Base-by-base conservation (phyloP, 1,140 invertebrate genomes). In the Bombus ignitus region DNA sequence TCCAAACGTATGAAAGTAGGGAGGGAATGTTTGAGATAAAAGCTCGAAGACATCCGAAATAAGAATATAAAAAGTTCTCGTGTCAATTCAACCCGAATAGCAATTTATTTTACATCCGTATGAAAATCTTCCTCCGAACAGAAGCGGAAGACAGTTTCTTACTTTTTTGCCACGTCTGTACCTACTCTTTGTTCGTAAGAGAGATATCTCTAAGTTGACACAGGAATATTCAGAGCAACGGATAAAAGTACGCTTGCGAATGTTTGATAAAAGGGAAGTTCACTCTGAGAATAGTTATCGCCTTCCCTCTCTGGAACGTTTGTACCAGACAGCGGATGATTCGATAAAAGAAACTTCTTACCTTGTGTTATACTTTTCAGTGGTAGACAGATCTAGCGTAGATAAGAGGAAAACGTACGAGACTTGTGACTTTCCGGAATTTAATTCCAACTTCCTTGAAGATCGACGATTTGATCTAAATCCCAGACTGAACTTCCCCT, bases 391-490 rank as follows among this genome's bases (percentile, higher is more conserved):
- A 71, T 65, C n/a, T 25, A 57, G 44, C 57, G 57, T 25, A 28
- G 53, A 59, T 73, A 62, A 74, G 57, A 9, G 39, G 32, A 9
- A 37, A 62, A 74, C 70, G 80, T 82, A 39, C 39, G 70, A 59
- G 53, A 73, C 53, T 81, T 44, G n/a, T 32, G n/a, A 65, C 53
- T 65, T 74, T 25, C 53, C 65, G 57, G 44, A 82, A 82, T 82
- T 74, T 73, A 47, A 77, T 68, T 83, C 44, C 81, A 57, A 77
- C 73, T 70, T 83, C 28, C 70, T 47, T 6, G 18, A 53, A n/a
- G 68, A 73, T 81, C 35, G 47, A 71, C 70, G 37, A 59, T 81
- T 81, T 81, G 28, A 73, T 81, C 79, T 73, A 72, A 81, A 72
- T 81, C 81, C 73, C 35, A 57, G n/a, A 28, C 28, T 44, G 72